A percentile compares a stretch with the other conserved stretches of the same genome.
These are phyloP conservation scores for Ostrea denselamellosa DNA, from an alignment of 1,140 invertebrate species.

Conservation along the genomic window DNA sequence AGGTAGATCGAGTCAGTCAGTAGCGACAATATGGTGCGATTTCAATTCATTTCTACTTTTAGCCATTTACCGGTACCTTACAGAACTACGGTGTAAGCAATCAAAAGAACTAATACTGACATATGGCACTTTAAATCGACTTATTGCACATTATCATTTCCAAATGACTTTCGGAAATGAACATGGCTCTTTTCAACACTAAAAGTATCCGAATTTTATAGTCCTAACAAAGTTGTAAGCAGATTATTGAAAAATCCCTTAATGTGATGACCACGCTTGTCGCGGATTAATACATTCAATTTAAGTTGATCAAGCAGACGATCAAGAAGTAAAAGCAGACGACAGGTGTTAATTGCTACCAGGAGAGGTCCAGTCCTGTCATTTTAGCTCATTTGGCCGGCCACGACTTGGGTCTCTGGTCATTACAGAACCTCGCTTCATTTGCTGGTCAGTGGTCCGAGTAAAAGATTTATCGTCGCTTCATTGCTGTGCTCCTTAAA, in stretches of 20 bases:
- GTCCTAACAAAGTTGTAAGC: constrained; percentile 29
- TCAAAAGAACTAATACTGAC: constrained; percentile 7
- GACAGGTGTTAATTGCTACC: constrained; percentile 37
- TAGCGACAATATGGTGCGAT: too few relatives aligned
- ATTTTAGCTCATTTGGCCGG: constrained; percentile 35
- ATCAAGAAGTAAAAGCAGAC: constrained; percentile 37
- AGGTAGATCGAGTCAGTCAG: too few relatives aligned
- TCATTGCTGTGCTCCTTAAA: not conserved
- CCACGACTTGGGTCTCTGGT: not conserved
- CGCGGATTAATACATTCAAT: constrained; percentile 32
- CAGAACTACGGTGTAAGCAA: not conserved
- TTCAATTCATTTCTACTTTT: not conserved
- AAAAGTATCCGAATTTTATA: constrained; percentile 34
- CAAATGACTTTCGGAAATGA: constrained; percentile 25
- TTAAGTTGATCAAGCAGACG: constrained; percentile 39
- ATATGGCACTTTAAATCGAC: constrained; percentile 29
- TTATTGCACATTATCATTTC: constrained; percentile 23
- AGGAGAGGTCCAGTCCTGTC: constrained; percentile 33
- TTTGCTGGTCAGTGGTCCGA: constrained; percentile 26
- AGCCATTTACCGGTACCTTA: not conserved
- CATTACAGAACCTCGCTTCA: constrained; percentile 26
- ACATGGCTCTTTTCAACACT: not conserved
- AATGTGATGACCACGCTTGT: constrained; percentile 39
- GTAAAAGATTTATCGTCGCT: constrained; percentile 20
- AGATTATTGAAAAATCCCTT: constrained; percentile 38